phyloP scores from a whole-genome alignment of 2,113 vertebrate genomes.

The Haliaeetus leucogaster region DNA sequence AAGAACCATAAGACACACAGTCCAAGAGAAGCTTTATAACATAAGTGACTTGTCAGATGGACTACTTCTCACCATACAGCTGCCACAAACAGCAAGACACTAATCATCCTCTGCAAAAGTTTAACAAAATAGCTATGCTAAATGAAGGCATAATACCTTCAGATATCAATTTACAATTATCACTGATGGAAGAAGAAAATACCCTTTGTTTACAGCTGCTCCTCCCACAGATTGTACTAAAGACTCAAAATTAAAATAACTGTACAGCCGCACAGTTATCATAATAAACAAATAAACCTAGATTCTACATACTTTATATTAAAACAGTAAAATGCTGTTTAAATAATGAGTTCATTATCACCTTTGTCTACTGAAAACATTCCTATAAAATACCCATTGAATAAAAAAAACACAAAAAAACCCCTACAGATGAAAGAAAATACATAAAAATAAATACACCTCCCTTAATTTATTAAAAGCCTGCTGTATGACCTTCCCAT shows the following conservation, averaged over 20 bases:
- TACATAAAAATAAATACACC: neutral
- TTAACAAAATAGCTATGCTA: neutral
- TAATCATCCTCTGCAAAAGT: neutral
- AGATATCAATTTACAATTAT: neutral
- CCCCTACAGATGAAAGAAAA: neutral
- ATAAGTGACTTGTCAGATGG: neutral
- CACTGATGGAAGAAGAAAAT: neutral
- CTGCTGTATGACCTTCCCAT: fast-evolving
- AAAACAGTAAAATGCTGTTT: neutral
- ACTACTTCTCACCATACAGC: neutral
- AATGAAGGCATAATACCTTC: neutral
- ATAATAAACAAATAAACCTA: neutral
- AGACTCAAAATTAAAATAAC: neutral
- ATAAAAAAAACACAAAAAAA: neutral
- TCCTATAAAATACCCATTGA: neutral
- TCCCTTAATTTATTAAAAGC: neutral
- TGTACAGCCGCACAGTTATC: fast-evolving
- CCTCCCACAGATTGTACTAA: neutral
- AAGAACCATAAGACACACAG: neutral
- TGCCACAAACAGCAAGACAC: neutral
- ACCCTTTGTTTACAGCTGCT: neutral
- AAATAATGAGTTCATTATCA: neutral
- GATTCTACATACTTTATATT: neutral
- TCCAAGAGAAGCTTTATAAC: neutral
- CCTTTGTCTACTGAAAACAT: neutral